Evolutionary conservation across 2,797 vertebrate genomes (phyloP).

Genomic region (Echiichthys vipera): DNA sequence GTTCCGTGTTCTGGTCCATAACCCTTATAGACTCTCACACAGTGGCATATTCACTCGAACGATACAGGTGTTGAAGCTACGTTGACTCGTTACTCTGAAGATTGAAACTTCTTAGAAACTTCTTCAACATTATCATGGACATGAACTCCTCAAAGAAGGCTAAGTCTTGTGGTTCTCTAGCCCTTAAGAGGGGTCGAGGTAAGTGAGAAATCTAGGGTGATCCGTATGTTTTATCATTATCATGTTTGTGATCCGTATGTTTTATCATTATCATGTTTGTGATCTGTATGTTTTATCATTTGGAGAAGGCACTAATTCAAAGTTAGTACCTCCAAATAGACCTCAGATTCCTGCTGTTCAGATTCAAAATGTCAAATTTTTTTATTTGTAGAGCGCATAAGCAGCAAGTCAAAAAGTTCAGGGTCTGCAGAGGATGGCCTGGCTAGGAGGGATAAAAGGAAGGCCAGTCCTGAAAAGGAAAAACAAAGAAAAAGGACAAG

Average conservation of each 20-base stretch:
- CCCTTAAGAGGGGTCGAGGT: background rate
- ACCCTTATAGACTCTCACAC: background rate
- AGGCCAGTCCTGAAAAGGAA: background rate
- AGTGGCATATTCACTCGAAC: background rate
- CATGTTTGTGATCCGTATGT: background rate
- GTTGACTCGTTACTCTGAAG: background rate
- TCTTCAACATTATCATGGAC: background rate
- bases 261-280: background rate
- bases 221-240: background rate
- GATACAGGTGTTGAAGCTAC: background rate
- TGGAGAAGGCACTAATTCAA: background rate
- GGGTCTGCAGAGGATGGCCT: background rate
- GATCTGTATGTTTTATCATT: background rate
- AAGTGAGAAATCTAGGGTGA: background rate
- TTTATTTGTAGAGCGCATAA: background rate
- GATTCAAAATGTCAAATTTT: too few relatives aligned
- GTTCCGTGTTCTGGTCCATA: too few relatives aligned
- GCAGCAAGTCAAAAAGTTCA: background rate
- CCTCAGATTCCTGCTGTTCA: background rate
- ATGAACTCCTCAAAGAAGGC: background rate
- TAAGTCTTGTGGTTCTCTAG: rapidly evolving
- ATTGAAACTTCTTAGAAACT: background rate
- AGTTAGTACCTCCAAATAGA: too few relatives aligned
- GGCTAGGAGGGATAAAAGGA: background rate
- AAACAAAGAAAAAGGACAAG: background rate